These are phyloP conservation scores for Acholoe squamosa DNA, from an alignment of 2,888 invertebrate genomes.

Conservation along the genomic window DNA sequence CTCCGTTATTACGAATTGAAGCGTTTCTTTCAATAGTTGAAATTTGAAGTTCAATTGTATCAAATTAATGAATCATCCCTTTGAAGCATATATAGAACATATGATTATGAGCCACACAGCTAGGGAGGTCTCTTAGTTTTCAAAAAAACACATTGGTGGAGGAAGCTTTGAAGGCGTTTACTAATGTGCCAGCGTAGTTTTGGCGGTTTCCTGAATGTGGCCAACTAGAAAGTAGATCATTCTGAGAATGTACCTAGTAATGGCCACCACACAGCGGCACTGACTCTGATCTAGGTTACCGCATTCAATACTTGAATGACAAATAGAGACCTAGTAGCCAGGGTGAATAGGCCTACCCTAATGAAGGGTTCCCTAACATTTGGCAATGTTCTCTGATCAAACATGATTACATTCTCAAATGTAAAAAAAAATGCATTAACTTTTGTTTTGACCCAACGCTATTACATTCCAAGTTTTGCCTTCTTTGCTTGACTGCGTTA, in stretches of 20 bases:
- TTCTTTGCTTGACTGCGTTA: too few relatives aligned
- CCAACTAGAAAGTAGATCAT: background rate
- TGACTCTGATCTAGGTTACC: background rate
- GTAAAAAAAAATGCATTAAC: too few relatives aligned
- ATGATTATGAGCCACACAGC: too few relatives aligned
- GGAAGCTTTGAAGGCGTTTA: slow-evolving; percentile 44
- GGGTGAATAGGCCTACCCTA: background rate
- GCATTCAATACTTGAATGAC: background rate
- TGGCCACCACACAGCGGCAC: background rate
- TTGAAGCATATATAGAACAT: too few relatives aligned
- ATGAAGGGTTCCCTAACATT: too few relatives aligned
- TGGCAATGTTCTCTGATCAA: too few relatives aligned
- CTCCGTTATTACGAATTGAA: background rate
- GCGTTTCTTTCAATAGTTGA: background rate
- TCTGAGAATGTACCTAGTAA: background rate
- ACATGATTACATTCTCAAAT: too few relatives aligned
- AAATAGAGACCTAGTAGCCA: background rate
- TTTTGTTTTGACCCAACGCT: too few relatives aligned
- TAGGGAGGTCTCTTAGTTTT: too few relatives aligned
- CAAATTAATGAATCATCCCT: too few relatives aligned
- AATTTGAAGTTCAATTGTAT: background rate
- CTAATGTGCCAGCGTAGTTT: slow-evolving; percentile 32
- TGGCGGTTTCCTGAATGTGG: slow-evolving; percentile 35
- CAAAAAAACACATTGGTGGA: background rate
- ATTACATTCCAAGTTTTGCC: too few relatives aligned